phyloP scores from a whole-genome alignment of 2,888 invertebrate genomes.

The Synanthedon tipuliformis region DNA sequence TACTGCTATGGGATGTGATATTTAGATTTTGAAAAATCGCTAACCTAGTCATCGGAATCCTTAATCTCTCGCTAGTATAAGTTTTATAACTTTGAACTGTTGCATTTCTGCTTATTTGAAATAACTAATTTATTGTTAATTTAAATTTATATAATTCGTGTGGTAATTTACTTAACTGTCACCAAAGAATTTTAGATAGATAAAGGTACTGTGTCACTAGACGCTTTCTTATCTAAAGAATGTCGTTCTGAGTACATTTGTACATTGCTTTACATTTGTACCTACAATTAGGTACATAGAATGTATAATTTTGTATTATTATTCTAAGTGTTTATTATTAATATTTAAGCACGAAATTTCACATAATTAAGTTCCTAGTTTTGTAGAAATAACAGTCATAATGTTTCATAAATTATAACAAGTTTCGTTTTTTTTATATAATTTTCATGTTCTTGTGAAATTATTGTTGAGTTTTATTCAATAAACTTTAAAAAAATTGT shows the following conservation, averaged over 20 bases:
- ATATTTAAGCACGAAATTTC: neutral
- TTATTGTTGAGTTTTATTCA: conserved; percentile 66
- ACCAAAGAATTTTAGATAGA: conserved; percentile 1
- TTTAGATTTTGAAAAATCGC: conserved; percentile 12
- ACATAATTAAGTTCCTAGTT: conserved; percentile 23
- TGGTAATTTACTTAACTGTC: neutral
- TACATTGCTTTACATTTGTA: conserved; percentile 28
- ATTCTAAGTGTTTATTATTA: neutral
- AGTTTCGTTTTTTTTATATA: conserved; percentile 9
- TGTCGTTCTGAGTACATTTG: conserved; percentile 35
- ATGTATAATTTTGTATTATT: neutral
- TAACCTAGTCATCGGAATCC: conserved; percentile 46
- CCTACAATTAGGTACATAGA: conserved; percentile 5
- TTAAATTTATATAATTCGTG: neutral
- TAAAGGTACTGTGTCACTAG: conserved; percentile 37
- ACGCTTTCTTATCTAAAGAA: conserved; percentile 37
- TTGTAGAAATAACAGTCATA: conserved; percentile 21
- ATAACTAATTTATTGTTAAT: neutral
- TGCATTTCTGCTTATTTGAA: conserved; percentile 38
- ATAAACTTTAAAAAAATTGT: conserved; percentile 49
- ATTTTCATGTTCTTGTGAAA: conserved; percentile 38
- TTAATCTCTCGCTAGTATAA: conserved; percentile 29
- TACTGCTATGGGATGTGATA: conserved; percentile 33
- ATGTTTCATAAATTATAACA: conserved; percentile 19
- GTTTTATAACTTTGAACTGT: conserved; percentile 19